phyloP scores from a whole-genome alignment of 2,888 invertebrate genomes.

The Hydraecia micacea region DNA sequence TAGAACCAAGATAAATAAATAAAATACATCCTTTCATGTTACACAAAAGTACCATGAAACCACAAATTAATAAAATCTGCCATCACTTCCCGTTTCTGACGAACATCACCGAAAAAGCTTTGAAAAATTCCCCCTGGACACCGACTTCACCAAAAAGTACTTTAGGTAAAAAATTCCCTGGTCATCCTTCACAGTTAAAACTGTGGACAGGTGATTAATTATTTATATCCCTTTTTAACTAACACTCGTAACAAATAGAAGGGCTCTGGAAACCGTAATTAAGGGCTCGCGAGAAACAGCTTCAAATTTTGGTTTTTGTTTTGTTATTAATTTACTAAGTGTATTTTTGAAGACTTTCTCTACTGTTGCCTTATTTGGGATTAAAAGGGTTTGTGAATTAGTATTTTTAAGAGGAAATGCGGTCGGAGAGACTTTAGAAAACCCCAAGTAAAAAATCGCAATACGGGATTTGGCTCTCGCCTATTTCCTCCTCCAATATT shows the following conservation, averaged over 20 bases:
- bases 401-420: conserved; percentile 1
- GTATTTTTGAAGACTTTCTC: conserved; percentile 11
- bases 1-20: conserved; percentile 21
- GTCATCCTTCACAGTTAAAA: conserved; percentile 51
- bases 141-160: neutral
- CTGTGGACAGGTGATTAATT: conserved; percentile 59
- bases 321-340: conserved; percentile 28
- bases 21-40: neutral
- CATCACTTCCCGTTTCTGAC: conserved; percentile 26
- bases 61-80: conserved; percentile 49
- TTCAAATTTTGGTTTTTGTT: conserved; percentile 41
- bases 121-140: conserved; percentile 9
- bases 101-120: conserved; percentile 22
- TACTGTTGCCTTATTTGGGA: neutral
- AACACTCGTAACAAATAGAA: conserved; percentile 56
- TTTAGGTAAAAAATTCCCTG: conserved; percentile 6
- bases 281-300: conserved; percentile 46
- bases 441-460: no score
- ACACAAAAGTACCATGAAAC: neutral
- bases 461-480: no score
- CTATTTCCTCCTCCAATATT: no score
- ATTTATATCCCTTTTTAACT: conserved; percentile 61
- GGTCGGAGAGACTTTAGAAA: no score
- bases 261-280: conserved; percentile 45
- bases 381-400: neutral